Evolutionary conservation across 2,797 vertebrate genomes (phyloP).

Genomic region (Taenioides sp.): DNA sequence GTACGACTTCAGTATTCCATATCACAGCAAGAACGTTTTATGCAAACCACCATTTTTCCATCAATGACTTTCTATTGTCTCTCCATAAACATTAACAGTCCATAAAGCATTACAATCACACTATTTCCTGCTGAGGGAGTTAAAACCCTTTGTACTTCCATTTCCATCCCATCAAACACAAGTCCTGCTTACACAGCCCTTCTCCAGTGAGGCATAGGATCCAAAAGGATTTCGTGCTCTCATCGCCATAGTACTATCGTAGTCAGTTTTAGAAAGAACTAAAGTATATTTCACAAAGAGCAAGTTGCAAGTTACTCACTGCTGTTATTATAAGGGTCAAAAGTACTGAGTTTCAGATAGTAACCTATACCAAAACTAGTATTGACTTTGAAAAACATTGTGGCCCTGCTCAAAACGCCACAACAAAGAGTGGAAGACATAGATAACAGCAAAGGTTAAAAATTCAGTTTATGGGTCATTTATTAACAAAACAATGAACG

Average conservation of each 20-base stretch:
- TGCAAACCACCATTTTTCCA: conserved; percentile 9
- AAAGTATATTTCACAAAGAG: neutral
- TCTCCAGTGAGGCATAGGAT: neutral
- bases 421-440: no score
- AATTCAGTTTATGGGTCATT: no score
- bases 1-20: neutral
- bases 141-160: neutral
- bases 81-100: conserved; percentile 57
- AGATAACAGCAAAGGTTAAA: no score
- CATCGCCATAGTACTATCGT: neutral
- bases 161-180: conserved; percentile 5
- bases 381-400: no score
- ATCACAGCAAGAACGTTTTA: neutral
- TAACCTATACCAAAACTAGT: no score
- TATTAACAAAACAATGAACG: no score
- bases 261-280: neutral
- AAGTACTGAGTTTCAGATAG: no score
- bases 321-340: no score
- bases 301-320: neutral
- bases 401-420: no score
- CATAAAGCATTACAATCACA: neutral
- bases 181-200: conserved; percentile 7
- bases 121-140: conserved; percentile 5
- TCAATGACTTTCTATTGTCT: conserved; percentile 64
- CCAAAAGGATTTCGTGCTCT: neutral